phyloP scores from a whole-genome alignment of 2,113 vertebrate species.

The Melanerpes aurifrons region DNA sequence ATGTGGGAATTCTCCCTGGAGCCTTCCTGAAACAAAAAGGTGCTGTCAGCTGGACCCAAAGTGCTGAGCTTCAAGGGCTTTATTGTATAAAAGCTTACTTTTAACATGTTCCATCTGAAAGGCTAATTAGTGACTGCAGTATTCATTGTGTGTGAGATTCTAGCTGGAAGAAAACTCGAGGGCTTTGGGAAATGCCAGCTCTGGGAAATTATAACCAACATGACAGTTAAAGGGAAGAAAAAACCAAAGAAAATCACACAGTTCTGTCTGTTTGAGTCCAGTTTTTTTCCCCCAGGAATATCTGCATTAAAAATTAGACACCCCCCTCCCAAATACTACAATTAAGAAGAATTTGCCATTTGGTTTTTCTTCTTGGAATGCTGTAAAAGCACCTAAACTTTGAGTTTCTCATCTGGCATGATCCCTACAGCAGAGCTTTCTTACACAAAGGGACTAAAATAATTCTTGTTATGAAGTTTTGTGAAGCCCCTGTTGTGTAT shows the following conservation, averaged over 20 bases:
- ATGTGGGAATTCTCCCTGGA: not conserved
- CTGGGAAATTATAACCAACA: not conserved
- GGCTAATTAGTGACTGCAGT: not conserved
- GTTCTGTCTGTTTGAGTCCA: not conserved
- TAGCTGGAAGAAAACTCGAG: not conserved
- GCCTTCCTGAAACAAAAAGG: not conserved
- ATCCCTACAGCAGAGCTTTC: not conserved
- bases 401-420: not conserved
- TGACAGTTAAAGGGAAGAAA: not conserved
- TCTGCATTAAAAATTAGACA: not conserved
- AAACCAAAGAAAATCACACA: not conserved
- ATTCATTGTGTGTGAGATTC: not conserved
- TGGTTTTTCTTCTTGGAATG: not conserved
- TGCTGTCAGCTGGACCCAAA: not conserved
- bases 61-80: not conserved
- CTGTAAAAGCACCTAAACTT: not conserved
- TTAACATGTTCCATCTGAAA: constrained; percentile 1
- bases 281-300: not conserved
- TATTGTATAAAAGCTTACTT: not conserved
- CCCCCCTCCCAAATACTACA: not conserved
- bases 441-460: not conserved
- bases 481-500: not conserved
- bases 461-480: not conserved
- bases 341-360: not conserved
- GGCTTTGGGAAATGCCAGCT: not conserved